A percentile compares a stretch with the other conserved stretches of the same genome.
These are phyloP conservation scores for Drosophila dives DNA, from an alignment of 2,888 invertebrate genomes.

Conservation along the genomic window DNA sequence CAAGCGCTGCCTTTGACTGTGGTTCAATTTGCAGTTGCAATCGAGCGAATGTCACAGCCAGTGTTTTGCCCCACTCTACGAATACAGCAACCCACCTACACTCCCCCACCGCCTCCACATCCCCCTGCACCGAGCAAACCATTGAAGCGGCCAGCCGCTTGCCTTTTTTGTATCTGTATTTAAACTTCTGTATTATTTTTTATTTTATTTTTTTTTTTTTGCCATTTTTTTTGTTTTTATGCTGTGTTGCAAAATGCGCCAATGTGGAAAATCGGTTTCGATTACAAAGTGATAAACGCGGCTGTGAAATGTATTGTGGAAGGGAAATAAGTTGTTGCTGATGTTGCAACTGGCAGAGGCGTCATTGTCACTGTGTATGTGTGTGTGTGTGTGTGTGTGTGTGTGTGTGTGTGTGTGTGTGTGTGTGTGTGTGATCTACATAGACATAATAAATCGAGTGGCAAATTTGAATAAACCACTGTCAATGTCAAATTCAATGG, in stretches of 20 bases:
- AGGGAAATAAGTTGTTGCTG: background rate
- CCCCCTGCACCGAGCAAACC: constrained; percentile 6
- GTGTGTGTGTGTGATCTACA: background rate
- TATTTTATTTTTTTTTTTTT: background rate
- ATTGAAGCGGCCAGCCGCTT: constrained; percentile 37
- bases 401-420: background rate
- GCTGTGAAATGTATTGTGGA: background rate
- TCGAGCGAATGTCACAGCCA: constrained; percentile 62
- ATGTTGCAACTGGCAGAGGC: background rate
- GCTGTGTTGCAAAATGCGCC: constrained; percentile 47
- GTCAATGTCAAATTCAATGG: constrained; percentile 14
- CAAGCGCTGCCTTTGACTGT: constrained; percentile 20
- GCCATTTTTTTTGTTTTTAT: background rate
- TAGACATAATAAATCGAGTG: background rate
- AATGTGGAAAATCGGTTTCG: constrained; percentile 70
- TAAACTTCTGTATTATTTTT: constrained; percentile 12
- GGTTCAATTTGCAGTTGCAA: constrained; percentile 42
- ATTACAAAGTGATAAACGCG: constrained; percentile 46
- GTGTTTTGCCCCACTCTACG: constrained; percentile 27
- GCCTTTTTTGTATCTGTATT: background rate
- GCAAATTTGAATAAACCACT: background rate
- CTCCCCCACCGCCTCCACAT: background rate
- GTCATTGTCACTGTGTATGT: background rate
- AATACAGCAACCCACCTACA: background rate
- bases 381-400: no score